phyloP scores from a whole-genome alignment of 2,888 invertebrate species.

The Eustalomyia histrio region DNA sequence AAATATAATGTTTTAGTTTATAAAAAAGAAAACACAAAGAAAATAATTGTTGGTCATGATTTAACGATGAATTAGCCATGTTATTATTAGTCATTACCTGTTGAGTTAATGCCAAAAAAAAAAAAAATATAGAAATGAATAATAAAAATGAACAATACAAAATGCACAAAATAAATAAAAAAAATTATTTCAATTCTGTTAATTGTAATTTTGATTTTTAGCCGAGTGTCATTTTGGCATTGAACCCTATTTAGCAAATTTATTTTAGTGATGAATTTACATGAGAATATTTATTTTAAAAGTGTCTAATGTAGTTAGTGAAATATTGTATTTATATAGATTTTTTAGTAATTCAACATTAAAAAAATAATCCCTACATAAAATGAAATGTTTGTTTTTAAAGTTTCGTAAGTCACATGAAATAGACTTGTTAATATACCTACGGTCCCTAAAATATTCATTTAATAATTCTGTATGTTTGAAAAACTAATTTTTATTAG shows the following conservation, averaged over 20 bases:
- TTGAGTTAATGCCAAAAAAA: slow-evolving; percentile 49
- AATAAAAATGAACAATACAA: not conserved
- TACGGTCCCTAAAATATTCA: no score
- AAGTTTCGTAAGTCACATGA: no score
- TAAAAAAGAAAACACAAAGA: not conserved
- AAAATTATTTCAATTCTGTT: not conserved
- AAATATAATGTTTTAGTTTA: not conserved
- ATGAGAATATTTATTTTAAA: not conserved
- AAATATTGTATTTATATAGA: no score
- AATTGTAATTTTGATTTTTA: not conserved
- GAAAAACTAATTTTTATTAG: no score
- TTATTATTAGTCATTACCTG: slow-evolving; percentile 59
- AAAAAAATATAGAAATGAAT: no score
- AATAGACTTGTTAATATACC: no score
- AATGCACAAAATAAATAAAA: not conserved
- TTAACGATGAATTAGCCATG: slow-evolving; percentile 32
- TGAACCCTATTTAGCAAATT: slow-evolving; percentile 18
- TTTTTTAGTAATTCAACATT: no score
- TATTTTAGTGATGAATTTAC: not conserved
- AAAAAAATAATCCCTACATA: no score
- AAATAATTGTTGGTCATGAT: slow-evolving; percentile 16
- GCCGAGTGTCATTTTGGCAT: slow-evolving; percentile 29
- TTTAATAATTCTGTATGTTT: no score
- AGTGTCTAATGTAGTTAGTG: no score
- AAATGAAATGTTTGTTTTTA: no score